Base-by-base conservation (phyloP, 2,113 vertebrate genomes). In the Hystrix cristata region DNA sequence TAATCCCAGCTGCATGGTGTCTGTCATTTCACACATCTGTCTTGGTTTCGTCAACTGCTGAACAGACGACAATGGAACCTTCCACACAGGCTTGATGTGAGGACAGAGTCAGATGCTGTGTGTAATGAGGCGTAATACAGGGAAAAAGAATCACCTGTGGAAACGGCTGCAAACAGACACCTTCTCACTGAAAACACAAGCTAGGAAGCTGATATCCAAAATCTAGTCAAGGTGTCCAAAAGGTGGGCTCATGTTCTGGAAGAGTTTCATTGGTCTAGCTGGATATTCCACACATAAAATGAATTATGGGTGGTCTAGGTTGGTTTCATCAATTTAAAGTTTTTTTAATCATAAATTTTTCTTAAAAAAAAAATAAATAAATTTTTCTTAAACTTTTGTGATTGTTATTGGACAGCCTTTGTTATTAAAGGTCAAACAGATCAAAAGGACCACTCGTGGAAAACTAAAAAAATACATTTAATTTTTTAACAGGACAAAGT, bases 381-480 rank as follows among this genome's bases (percentile, higher is more conserved):
- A 31, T 65, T 95, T 67, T 81, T 96, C 60, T 72, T 89, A 51
- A 91, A 64, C 14, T 86, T 74, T 81, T 69, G 48, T 82, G 29
- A 64, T 76, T 86, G 0, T 94, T 60, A 81, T 21, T 53, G 14
- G 71, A 53, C 71, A 94, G n/a, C 65, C 34, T 83, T 62, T 79
- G 31, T 53, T 46, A 78, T 48, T 55, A 90, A 48, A 85, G 34
- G 67, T 59, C 83, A 72, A 9, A 55, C 64, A 82, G 82, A 69
- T 48, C 65, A 46, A 55, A 92, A 72, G 16, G 53, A 60, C 27
- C 67, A n/a, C 34, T 91, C 46, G 65, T 0, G 0, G 31, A 85
- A 91, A 91, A 90, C 72, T 15, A 29, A 62, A 92, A 71, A 0
- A 85, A 16, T 43, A 90, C 1, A 3, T 7, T 60, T 78, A 82